Percentiles rank a stretch among this genome's conserved stretches.
Conservation (phyloP, 2,888 invertebrate species). For the Ypsolopha sequella region DNA sequence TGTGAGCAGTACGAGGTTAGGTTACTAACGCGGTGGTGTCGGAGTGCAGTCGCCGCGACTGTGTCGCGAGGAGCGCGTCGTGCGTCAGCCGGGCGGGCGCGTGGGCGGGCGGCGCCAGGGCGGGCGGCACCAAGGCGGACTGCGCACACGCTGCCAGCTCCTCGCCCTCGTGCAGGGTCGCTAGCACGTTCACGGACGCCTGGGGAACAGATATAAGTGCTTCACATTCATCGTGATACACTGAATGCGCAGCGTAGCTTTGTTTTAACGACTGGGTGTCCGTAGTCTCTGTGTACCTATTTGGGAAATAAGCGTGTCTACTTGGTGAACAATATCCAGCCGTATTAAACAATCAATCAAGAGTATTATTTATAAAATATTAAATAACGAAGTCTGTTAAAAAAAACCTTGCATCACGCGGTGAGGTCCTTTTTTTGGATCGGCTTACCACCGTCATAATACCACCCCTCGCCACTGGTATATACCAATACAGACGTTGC, state of each 20-base stretch:
- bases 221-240: not conserved
- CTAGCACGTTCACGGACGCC: slow-evolving; percentile 70
- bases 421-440: too few relatives aligned
- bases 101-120: slow-evolving; percentile 61
- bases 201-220: slow-evolving; percentile 36
- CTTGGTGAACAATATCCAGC: too few relatives aligned
- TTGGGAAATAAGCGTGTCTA: too few relatives aligned
- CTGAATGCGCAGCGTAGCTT: too few relatives aligned
- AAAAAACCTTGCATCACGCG: too few relatives aligned
- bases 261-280: not conserved
- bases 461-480: too few relatives aligned
- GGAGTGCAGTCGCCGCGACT: slow-evolving; percentile 77
- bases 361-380: too few relatives aligned
- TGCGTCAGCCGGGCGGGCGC: slow-evolving; percentile 75
- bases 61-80: slow-evolving; percentile 84
- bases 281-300: too few relatives aligned
- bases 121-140: slow-evolving; percentile 62
- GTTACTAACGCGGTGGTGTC: slow-evolving; percentile 65
- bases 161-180: slow-evolving; percentile 89
- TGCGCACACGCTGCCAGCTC: slow-evolving; percentile 59
- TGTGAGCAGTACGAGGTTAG: not conserved
- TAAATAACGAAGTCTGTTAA: too few relatives aligned
- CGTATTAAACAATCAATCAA: too few relatives aligned
- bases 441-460: too few relatives aligned
- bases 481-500: too few relatives aligned